phyloP scores from a whole-genome alignment of 2,113 vertebrate species.

The Taurulus bubalis region DNA sequence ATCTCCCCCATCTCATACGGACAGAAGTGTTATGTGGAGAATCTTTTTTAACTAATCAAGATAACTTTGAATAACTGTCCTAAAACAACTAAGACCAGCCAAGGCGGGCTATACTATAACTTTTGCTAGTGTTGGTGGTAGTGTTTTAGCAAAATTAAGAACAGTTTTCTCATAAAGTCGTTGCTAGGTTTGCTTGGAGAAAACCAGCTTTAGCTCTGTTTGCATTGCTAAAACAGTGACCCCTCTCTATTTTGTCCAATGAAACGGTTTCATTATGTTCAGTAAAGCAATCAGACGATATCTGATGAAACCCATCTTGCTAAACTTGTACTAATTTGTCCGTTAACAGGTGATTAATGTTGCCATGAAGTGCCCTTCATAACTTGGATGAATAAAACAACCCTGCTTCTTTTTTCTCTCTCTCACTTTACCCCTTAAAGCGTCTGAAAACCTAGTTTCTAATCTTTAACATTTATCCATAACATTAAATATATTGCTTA shows the following conservation, averaged over 20 bases:
- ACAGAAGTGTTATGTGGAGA: neutral
- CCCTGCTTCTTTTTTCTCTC: neutral
- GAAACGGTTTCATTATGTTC: neutral
- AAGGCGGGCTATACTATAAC: neutral
- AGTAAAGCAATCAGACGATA: neutral
- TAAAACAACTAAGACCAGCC: neutral
- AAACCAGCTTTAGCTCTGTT: neutral
- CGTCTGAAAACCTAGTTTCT: neutral
- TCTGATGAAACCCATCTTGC: neutral
- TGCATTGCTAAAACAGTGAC: neutral
- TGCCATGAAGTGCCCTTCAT: neutral
- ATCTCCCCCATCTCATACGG: neutral
- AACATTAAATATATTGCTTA: neutral
- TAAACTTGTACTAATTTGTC: neutral
- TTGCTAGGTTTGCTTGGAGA: neutral
- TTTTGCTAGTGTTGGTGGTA: neutral
- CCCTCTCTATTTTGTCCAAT: neutral
- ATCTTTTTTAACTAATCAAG: neutral
- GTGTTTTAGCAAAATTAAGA: neutral
- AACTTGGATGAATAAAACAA: neutral
- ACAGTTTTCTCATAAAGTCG: neutral
- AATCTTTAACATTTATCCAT: neutral
- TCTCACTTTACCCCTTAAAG: conserved; percentile 8
- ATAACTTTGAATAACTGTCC: neutral
- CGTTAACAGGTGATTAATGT: neutral